phyloP scores from a whole-genome alignment of 2,888 invertebrate genomes.

The Prenolepis imparis region DNA sequence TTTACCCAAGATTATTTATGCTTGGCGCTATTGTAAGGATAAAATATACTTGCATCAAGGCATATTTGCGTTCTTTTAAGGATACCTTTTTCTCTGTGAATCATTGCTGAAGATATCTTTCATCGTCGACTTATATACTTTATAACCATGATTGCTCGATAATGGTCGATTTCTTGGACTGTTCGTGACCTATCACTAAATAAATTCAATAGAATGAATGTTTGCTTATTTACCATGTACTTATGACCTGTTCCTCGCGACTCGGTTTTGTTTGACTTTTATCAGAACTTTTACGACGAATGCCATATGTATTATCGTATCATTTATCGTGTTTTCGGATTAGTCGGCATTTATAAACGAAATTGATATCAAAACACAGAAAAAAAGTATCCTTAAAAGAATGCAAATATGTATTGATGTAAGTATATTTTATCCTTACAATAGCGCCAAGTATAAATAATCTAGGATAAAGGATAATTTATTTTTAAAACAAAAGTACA shows the following conservation, averaged over 20 bases:
- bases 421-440: no score
- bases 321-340: conserved; percentile 80
- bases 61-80: not conserved
- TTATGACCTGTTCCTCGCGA: conserved; percentile 74
- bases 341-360: conserved; percentile 79
- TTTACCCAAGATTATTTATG: no score
- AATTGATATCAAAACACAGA: conserved; percentile 51
- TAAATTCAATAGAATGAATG: conserved; percentile 30
- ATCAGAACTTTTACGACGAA: conserved; percentile 68
- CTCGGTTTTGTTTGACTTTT: conserved; percentile 75
- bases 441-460: no score
- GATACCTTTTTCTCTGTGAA: not conserved
- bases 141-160: not conserved
- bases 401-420: not conserved
- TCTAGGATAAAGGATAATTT: not conserved
- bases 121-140: not conserved
- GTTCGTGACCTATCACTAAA: not conserved
- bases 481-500: not conserved
- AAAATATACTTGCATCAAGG: no score
- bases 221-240: conserved; percentile 60
- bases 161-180: conserved; percentile 21
- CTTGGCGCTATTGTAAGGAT: no score
- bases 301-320: conserved; percentile 70
- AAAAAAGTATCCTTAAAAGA: not conserved
- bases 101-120: not conserved